phyloP scores from a whole-genome alignment of 2,113 vertebrate species.

The Nyctibius bracteatus region DNA sequence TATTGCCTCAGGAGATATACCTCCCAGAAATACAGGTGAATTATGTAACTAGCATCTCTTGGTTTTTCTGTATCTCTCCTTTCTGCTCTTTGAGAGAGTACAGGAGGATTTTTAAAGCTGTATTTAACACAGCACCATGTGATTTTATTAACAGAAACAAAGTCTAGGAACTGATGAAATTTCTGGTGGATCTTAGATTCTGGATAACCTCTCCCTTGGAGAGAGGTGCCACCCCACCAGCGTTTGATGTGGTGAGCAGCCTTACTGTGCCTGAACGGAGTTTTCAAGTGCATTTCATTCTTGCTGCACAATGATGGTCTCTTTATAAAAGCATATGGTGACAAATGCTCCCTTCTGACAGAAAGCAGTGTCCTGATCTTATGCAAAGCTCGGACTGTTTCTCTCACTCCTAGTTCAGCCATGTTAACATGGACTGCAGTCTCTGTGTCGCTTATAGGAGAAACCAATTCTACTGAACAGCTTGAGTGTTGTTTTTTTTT shows the following conservation, averaged over 20 bases:
- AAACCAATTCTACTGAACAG: neutral
- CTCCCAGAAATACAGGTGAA: neutral
- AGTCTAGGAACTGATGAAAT: neutral
- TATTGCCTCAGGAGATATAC: neutral
- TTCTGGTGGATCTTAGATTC: neutral
- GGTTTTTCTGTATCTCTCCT: neutral
- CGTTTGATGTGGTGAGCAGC: neutral
- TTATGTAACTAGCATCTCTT: neutral
- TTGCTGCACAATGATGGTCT: neutral
- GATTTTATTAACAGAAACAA: neutral
- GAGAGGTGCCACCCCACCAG: neutral
- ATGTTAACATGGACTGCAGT: neutral
- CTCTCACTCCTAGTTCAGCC: neutral
- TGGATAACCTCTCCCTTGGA: neutral
- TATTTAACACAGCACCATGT: neutral
- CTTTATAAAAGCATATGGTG: neutral
- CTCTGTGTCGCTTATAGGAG: fast-evolving
- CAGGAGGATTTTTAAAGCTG: neutral
- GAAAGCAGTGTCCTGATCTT: neutral
- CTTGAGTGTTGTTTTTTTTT: neutral
- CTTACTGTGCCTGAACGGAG: neutral
- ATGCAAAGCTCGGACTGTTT: neutral
- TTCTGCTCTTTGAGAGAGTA: neutral
- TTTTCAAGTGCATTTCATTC: neutral
- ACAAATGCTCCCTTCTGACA: neutral